These are phyloP conservation scores for Tineola bisselliella DNA, from an alignment of 2,888 invertebrate genomes.

Conservation along the genomic window DNA sequence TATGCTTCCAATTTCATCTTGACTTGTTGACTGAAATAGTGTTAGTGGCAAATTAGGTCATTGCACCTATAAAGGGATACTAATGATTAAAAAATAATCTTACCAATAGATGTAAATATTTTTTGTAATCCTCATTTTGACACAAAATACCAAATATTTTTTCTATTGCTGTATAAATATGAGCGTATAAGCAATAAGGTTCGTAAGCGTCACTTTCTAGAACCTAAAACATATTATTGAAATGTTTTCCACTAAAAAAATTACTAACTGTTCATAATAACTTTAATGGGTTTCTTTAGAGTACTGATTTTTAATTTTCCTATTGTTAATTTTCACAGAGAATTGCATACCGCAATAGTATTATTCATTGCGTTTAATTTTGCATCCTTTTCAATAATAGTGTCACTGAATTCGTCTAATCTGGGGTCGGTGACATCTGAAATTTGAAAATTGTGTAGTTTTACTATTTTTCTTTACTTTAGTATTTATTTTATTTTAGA, in stretches of 20 bases:
- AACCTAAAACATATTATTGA: conserved; percentile 29
- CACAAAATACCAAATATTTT: conserved; percentile 51
- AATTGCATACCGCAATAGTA: conserved; percentile 39
- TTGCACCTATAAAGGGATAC: neutral
- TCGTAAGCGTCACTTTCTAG: conserved; percentile 58
- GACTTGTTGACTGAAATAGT: neutral
- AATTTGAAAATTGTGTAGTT: conserved; percentile 17
- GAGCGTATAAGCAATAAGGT: conserved; percentile 56
- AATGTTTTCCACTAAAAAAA: too few relatives aligned
- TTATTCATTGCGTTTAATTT: conserved; percentile 55
- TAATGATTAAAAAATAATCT: conserved; percentile 6
- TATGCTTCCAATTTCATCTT: conserved; percentile 27
- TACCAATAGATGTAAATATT: conserved; percentile 50
- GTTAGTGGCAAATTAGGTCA: neutral
- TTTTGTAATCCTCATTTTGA: conserved; percentile 50
- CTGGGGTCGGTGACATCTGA: conserved; percentile 40
- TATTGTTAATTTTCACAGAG: neutral
- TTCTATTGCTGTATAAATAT: conserved; percentile 55
- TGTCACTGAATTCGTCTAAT: conserved; percentile 45
- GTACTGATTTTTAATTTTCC: too few relatives aligned
- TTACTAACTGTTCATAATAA: too few relatives aligned
- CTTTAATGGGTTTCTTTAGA: too few relatives aligned
- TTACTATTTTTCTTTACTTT: too few relatives aligned
- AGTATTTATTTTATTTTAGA: too few relatives aligned
- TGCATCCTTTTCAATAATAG: conserved; percentile 50